phyloP scores from a whole-genome alignment of 1,140 invertebrate genomes.

The Anadara kagoshimensis region DNA sequence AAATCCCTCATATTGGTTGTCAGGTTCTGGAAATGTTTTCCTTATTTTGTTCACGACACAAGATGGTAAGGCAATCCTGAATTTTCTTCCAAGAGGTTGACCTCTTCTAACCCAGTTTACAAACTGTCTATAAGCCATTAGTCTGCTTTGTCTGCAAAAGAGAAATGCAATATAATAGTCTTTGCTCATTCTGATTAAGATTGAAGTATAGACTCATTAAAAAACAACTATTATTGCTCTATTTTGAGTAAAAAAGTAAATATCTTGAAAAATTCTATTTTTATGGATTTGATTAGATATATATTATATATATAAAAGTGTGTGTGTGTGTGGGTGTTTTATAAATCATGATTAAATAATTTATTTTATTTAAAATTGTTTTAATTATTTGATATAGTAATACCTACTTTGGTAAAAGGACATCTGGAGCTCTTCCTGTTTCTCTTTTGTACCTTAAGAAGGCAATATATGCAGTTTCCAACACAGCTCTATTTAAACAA shows the following conservation, averaged over 20 bases:
- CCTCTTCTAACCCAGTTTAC: not conserved
- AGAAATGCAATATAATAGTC: not conserved
- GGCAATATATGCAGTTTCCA: not conserved
- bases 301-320: too few species aligned
- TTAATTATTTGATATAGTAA: not conserved
- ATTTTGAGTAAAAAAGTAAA: not conserved
- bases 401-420: not conserved
- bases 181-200: not conserved
- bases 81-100: constrained; percentile 4
- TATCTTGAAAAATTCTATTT: too few species aligned
- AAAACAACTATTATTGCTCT: not conserved
- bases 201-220: not conserved
- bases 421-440: not conserved
- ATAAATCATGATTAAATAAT: too few species aligned
- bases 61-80: not conserved
- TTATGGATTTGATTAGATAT: too few species aligned
- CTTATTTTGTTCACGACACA: constrained; percentile 6
- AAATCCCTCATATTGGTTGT: constrained; percentile 1
- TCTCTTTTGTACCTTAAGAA: not conserved
- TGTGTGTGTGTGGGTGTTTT: too few species aligned
- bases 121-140: constrained; percentile 8
- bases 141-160: constrained; percentile 1
- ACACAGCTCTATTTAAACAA: not conserved
- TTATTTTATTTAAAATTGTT: too few species aligned
- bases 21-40: not conserved